A percentile compares a stretch with the other conserved stretches of the same genome.
These are phyloP conservation scores for Syngnathus floridae DNA, from an alignment of 2,113 vertebrate genomes.

Conservation along the genomic window DNA sequence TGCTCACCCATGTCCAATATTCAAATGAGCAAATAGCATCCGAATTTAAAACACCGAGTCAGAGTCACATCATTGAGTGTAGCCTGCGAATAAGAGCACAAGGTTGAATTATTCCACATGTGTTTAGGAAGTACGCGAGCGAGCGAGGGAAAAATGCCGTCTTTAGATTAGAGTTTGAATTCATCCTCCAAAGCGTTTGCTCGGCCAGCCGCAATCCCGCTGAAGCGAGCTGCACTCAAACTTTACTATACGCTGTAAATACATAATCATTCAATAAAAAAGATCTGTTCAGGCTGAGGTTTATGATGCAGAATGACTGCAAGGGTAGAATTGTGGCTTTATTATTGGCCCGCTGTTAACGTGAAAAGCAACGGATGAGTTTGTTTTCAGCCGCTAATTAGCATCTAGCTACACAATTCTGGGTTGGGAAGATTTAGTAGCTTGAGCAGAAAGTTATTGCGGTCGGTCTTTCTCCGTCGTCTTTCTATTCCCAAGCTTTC, in stretches of 20 bases:
- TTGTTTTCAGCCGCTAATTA: neutral
- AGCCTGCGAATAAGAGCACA: slow-evolving; percentile 24
- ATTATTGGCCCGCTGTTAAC: neutral
- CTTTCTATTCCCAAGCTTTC: slow-evolving; percentile 27
- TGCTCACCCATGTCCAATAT: slow-evolving; percentile 10
- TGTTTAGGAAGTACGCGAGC: slow-evolving; percentile 15
- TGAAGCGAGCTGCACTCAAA: neutral
- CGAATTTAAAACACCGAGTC: slow-evolving; percentile 17
- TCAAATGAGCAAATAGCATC: slow-evolving; percentile 28
- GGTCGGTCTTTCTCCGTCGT: neutral
- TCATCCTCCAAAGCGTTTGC: neutral
- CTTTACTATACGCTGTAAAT: neutral
- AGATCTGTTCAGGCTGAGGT: neutral
- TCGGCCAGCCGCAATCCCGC: neutral
- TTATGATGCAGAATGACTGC: neutral
- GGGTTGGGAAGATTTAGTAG: neutral
- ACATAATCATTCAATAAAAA: neutral
- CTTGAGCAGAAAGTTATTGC: neutral
- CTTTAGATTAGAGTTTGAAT: neutral
- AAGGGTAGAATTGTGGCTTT: neutral
- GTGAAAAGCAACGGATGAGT: neutral
- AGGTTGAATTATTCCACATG: slow-evolving; percentile 42
- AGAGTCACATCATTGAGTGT: slow-evolving; percentile 14
- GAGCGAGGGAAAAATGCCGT: neutral
- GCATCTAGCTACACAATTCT: neutral